These are phyloP conservation scores for Neotragus moschatus DNA, from an alignment of 2,113 vertebrate genomes.

Conservation along the genomic window DNA sequence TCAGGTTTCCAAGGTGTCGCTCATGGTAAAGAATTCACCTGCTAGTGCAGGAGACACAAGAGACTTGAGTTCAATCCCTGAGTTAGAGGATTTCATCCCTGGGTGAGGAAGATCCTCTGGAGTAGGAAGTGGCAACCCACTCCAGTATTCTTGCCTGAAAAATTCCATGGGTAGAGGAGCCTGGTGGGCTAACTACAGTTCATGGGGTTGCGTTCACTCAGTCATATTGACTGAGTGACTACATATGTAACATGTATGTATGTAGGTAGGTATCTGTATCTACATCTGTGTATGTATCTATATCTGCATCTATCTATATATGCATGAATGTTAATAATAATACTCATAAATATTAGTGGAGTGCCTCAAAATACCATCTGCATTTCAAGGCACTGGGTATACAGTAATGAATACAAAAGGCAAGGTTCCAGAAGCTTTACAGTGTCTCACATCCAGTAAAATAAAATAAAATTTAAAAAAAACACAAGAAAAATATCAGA, in stretches of 20 bases:
- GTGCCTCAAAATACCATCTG: neutral
- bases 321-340: neutral
- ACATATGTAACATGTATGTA: neutral
- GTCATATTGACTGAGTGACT: neutral
- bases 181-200: neutral
- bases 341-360: neutral
- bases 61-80: neutral
- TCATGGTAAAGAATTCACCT: neutral
- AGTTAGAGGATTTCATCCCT: neutral
- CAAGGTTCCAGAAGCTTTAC: neutral
- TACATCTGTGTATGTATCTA: neutral
- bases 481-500: neutral
- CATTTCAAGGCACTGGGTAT: neutral
- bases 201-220: neutral
- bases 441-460: neutral
- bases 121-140: neutral
- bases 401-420: neutral
- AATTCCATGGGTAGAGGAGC: neutral
- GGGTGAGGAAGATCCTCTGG: neutral
- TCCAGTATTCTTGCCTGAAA: neutral
- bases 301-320: neutral
- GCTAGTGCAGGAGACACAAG: neutral
- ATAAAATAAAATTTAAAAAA: neutral
- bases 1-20: neutral
- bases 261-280: neutral